Conservation (phyloP, 2,797 vertebrate genomes). For the Meriones psammophilus region DNA sequence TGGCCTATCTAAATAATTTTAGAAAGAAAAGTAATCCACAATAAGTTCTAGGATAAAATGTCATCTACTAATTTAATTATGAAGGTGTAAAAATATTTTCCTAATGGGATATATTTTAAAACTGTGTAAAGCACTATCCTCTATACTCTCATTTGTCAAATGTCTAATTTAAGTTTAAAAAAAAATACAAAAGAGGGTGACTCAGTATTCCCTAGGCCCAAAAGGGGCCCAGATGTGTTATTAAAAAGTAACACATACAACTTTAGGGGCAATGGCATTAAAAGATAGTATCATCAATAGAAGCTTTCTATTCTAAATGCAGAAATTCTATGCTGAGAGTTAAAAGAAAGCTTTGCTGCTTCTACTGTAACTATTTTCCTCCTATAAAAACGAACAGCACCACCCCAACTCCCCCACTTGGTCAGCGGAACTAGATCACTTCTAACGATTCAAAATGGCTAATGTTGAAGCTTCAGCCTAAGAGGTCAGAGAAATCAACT, state of each 20-base stretch:
- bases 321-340: slow-evolving; percentile 76
- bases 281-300: neutral
- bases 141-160: neutral
- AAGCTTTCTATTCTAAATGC: slow-evolving; percentile 79
- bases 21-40: slow-evolving; percentile 48
- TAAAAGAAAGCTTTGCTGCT: slow-evolving; percentile 13
- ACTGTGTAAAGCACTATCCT: slow-evolving; percentile 5
- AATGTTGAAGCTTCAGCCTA: slow-evolving; percentile 70
- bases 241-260: neutral
- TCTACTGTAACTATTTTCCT: slow-evolving; percentile 68
- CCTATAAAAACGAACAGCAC: neutral
- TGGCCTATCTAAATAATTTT: slow-evolving; percentile 39
- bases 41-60: slow-evolving; percentile 30
- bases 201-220: neutral
- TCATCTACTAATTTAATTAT: neutral
- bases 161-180: slow-evolving; percentile 12
- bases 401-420: neutral
- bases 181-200: neutral
- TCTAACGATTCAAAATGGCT: slow-evolving; percentile 71
- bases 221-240: neutral
- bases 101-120: slow-evolving; percentile 3
- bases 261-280: neutral
- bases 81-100: slow-evolving; percentile 51
- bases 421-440: neutral
- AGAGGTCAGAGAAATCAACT: slow-evolving; percentile 34